Evolutionary conservation across 1,140 invertebrate genomes (phyloP), one percentile per base, ranked within the genome.

Genomic region (Brachionus koreanus): DNA sequence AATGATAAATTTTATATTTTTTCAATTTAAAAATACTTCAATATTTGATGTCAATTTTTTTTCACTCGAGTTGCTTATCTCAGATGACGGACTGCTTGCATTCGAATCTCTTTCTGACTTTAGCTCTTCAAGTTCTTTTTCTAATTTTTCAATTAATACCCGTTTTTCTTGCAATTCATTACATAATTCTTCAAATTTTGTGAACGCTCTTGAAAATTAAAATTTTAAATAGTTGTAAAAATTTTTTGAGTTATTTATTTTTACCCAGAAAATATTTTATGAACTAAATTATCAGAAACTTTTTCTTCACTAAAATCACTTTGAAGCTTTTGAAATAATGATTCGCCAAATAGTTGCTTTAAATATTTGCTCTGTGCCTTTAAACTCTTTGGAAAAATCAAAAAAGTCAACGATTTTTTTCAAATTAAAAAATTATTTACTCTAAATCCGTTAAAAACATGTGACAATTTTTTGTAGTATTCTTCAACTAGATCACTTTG

Each of bases 321-420:
- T 33, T 65, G 25, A n/a, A 65, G 63, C 63, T n/a, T 65, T 65
- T 65, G 25, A 33, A 65, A 33, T 3, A 65, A 25, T 37, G 25
- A 33, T 19, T 74, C 69, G 23, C 69, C 69, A 29, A 74, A 74
- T 46, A 74, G 25, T 25, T 46, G 39, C 29, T 74, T 74, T 25
- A 74, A 74, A 49, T 74, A 74, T 74, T 74, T 74, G 19, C 39
- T 29, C 9, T 74, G 37, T 25, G 69, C 69, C 25, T 74, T 74
- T 33, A 74, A 46, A 46, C 13, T 29, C 69, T 74, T n/a, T 46
- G 29, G 43, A 43, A 46, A 29, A 74, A 74, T 9, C 25, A 3
- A 23, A 23, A 37, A 5, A 10, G 16, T 10, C 12, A 37, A 39
- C 42, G 39, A 12, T 19, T 23, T 42, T 42, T 29, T n/a, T 7